These are phyloP conservation scores for Trichechus manatus DNA, from an alignment of 2,113 vertebrate genomes.

Conservation along the genomic window DNA sequence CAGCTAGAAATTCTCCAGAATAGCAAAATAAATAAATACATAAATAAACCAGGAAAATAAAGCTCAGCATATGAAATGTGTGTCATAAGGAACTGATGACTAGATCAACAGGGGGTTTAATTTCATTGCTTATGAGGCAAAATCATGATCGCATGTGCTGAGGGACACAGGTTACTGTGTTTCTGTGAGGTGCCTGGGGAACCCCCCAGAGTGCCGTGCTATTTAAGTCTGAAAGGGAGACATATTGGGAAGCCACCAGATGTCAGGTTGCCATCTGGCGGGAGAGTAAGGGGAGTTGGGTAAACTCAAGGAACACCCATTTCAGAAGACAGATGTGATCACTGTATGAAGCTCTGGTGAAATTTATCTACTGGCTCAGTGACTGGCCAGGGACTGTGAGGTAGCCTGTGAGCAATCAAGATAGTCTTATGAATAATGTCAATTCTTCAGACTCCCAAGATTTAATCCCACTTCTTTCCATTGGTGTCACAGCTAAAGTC, in stretches of 20 bases:
- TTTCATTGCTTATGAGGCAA: constrained; percentile 26
- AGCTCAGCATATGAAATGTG: not conserved
- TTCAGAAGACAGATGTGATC: constrained; percentile 71
- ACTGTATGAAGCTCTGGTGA: not conserved
- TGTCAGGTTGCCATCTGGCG: constrained; percentile 45
- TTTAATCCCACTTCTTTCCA: not conserved
- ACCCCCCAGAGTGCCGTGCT: not conserved
- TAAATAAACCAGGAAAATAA: not conserved
- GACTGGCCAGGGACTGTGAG: not conserved
- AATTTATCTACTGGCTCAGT: constrained; percentile 61
- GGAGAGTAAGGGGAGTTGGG: not conserved
- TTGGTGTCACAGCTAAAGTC: not conserved
- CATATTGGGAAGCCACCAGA: constrained; percentile 18
- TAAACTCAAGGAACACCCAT: not conserved
- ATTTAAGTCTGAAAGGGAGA: constrained; percentile 64
- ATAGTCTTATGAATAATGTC: constrained; percentile 31
- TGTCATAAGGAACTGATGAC: not conserved
- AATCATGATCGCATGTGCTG: not conserved
- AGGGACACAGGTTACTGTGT: not conserved
- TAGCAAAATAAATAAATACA: not conserved
- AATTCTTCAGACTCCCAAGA: not conserved
- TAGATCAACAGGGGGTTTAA: not conserved
- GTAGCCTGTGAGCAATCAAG: constrained; percentile 46
- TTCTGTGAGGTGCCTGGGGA: not conserved
- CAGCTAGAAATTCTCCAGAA: not conserved